Conservation (phyloP, 2,888 invertebrate species). For the Morinoia aosen region DNA sequence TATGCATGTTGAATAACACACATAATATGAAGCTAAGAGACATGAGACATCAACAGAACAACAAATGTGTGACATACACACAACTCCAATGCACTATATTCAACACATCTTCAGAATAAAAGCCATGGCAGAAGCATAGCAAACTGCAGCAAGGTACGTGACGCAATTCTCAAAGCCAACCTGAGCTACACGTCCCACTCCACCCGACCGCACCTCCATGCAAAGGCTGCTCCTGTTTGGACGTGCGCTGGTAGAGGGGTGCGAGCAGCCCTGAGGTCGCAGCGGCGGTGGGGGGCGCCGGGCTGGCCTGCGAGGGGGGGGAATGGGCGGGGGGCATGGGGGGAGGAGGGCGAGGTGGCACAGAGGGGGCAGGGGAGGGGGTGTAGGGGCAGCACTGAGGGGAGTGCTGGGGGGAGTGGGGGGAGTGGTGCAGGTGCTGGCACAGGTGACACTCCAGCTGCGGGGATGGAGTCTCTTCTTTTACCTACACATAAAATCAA, state of each 20-base stretch:
- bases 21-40: no score
- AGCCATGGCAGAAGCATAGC: no score
- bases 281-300: not conserved
- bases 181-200: not conserved
- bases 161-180: no score
- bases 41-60: no score
- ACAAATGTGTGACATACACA: no score
- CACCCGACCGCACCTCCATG: not conserved
- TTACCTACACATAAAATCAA: conserved; percentile 56
- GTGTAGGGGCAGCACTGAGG: conserved; percentile 61
- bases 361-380: conserved; percentile 37
- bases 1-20: no score
- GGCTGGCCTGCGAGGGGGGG: conserved; percentile 41
- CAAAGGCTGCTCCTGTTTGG: not conserved
- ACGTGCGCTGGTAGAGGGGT: not conserved
- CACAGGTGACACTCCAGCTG: conserved; percentile 65
- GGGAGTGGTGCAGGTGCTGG: conserved; percentile 63
- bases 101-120: no score
- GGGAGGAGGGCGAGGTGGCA: not conserved
- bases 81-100: no score
- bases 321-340: conserved; percentile 30
- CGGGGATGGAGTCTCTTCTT: conserved; percentile 65
- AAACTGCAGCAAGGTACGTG: no score
- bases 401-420: conserved; percentile 62
- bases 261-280: not conserved